Evolutionary conservation across 2,113 vertebrate genomes (phyloP), one percentile per base, ranked within the genome.

Genomic region (Ctenomys sociabilis): DNA sequence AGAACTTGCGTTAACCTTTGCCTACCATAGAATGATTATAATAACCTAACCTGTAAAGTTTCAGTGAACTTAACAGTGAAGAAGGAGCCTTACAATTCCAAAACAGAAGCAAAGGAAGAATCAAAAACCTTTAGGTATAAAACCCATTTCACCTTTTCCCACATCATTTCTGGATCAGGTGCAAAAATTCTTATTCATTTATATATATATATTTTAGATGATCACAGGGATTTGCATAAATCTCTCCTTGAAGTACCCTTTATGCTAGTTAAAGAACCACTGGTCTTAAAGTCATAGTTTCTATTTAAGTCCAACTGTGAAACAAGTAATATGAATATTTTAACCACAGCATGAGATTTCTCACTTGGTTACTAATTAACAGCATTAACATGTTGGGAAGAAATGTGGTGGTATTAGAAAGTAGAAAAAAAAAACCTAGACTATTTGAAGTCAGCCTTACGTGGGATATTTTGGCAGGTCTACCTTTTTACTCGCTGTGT

Each of bases 301-400:
- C 73, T 84, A 73, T 86, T 93, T 96, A 91, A 95, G 93, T 88
- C 81, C 75, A 94, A 43, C 54, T 85, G 81, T 88, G 70, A 61
- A 85, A n/a, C 57, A 88, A 97, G 75, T 85, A 70, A 82, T 93
- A 54, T n/a, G 95, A 81, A 77, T 88, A 92, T 93, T 95, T 95
- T 90, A 88, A 82, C 81, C 43, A 6, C 35, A 88, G 90, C 81
- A 32, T 85, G 88, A 88, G 64, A 37, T 72, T 93, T 94, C 82
- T 92, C 19, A n/a, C 70, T 92, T 93, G 87, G 87, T 92, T 94
- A 78, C 90, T 93, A 68, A 93, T 95, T 78, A 83, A 93, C 59
- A 88, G 81, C 73, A 90, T 90, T 73, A 78, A 90, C 72, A 75
- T 63, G 30, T 96, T 64, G 72, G 52, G 43, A 66, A 54, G 8